Evolutionary conservation across 2,888 invertebrate species (phyloP).

Genomic region (Agrochola macilenta): DNA sequence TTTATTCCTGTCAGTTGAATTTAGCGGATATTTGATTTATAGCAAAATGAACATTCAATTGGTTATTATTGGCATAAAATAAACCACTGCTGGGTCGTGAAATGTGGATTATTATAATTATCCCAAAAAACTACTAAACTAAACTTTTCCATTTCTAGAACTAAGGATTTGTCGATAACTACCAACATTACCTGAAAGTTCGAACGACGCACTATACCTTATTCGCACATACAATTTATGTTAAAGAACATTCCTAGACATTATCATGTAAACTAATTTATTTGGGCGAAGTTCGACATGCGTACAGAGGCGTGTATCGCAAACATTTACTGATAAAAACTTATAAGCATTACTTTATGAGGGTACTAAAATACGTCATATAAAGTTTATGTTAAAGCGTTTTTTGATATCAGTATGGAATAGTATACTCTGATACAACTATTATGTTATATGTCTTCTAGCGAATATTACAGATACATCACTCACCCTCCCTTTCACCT

Average conservation of each 20-base stretch:
- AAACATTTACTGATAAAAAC: constrained; percentile 21
- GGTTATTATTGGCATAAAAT: not conserved
- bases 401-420: not conserved
- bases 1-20: not conserved
- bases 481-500: not conserved
- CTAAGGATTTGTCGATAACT: not conserved
- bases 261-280: constrained; percentile 8
- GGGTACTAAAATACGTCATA: constrained; percentile 1
- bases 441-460: not conserved
- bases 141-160: not conserved
- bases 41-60: not conserved
- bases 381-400: constrained; percentile 8
- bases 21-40: not conserved
- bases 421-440: not conserved
- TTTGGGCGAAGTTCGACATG: constrained; percentile 10
- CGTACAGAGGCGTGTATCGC: not conserved
- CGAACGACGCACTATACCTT: not conserved
- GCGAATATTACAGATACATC: not conserved
- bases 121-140: not conserved
- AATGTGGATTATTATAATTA: not conserved
- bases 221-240: not conserved
- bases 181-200: not conserved
- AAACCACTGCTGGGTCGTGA: not conserved
- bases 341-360: constrained; percentile 11
- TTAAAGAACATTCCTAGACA: not conserved